A percentile compares a stretch with the other conserved stretches of the same genome.
Evolutionary conservation across 2,113 vertebrate genomes (phyloP).

Genomic region (Theristicus caerulescens): DNA sequence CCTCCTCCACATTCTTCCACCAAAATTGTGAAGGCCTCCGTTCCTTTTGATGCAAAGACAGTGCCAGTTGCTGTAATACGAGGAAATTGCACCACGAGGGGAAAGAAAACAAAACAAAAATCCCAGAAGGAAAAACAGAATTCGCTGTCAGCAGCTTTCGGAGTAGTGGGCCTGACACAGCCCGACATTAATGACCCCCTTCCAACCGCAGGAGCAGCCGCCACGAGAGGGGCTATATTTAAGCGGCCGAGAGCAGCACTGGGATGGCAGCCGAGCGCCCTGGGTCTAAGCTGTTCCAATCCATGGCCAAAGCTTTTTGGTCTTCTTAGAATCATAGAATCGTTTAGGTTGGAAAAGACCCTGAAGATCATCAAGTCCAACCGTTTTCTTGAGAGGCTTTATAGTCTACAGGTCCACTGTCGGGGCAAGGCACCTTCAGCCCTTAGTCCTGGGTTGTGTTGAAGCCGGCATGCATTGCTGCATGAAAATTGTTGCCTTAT

Average conservation of each 20-base stretch:
- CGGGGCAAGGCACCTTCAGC: neutral
- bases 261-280: neutral
- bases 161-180: neutral
- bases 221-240: neutral
- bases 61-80: slow-evolving; percentile 49
- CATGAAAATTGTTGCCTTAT: neutral
- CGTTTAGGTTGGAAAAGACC: neutral
- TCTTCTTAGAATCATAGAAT: neutral
- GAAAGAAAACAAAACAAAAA: slow-evolving; percentile 30
- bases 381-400: neutral
- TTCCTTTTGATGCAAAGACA: slow-evolving; percentile 17
- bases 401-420: neutral
- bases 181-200: neutral
- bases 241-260: neutral
- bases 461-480: neutral
- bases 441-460: neutral
- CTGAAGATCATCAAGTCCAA: neutral
- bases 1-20: slow-evolving; percentile 26
- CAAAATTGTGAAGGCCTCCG: slow-evolving; percentile 12
- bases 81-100: neutral
- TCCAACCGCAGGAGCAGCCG: neutral
- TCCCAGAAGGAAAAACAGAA: slow-evolving; percentile 37
- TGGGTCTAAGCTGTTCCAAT: neutral
- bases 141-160: slow-evolving; percentile 47
- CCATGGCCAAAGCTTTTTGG: neutral